Evolutionary conservation across 1,140 invertebrate species (phyloP), one percentile per base, ranked within the genome.

Genomic region (Conus betulinus): DNA sequence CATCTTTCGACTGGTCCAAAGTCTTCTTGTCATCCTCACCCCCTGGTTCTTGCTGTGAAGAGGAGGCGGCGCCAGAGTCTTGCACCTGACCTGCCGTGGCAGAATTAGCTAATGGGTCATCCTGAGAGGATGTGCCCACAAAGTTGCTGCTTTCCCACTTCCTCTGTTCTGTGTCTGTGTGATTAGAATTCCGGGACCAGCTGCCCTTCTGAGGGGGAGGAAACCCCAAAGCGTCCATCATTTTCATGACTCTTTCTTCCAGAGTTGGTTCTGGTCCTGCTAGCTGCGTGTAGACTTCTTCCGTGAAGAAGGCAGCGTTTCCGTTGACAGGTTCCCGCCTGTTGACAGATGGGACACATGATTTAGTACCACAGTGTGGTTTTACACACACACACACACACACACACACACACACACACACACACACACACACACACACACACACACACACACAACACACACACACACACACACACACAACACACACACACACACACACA

Each of bases 271-370:
- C 74, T 1, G 85, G 85, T 39, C 85, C 85, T 15, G 71, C 74
- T 10, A 87, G 17, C 51, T 79, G 85, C 17, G 39, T 23, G 53
- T 74, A 87, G 3, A 87, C 71, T 52, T 87, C 85, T 27, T 87
- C 85, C 17, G 85, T 78, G 85, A 87, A 87, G 52, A 87, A 87
- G 23, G 25, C 74, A 57, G 13, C 57, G 5, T 79, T 78, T 25
- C 74, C 85, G 74, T 87, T 87, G 51, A 87, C 53, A 5, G 85
- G 85, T 57, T 87, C 85, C 74, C 79, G 78, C 85, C 85, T 87
- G 85, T 63, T 3, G 39, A 67, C 13, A 67, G 3, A 63, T 20
- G 39, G 63, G 10, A 6, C 20, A 84, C 15, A 84, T 39, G 39
- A 39, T 39, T 39, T 39, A 39, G 39, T 39, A 39, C 39, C 39